These are phyloP conservation scores for Tetragonisca angustula DNA, from an alignment of 2,888 invertebrate genomes.

Conservation along the genomic window DNA sequence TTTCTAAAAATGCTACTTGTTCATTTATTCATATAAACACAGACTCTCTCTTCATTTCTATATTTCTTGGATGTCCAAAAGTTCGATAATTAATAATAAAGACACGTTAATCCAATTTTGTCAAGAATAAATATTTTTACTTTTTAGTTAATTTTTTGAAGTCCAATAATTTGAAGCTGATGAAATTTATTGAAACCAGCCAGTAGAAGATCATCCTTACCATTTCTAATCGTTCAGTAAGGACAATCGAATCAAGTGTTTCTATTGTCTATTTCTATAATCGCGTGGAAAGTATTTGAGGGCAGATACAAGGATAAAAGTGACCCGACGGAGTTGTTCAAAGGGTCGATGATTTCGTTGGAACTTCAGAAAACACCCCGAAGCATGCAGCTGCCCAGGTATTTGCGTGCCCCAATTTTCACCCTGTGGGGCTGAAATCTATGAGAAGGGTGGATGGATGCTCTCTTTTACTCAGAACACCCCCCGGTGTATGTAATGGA, in stretches of 20 bases:
- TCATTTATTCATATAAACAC: not conserved
- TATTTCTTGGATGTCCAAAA: not conserved
- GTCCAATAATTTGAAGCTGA: not conserved
- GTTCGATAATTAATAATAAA: too few relatives aligned
- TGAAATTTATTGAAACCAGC: not conserved
- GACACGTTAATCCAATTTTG: too few relatives aligned
- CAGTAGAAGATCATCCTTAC: too few relatives aligned
- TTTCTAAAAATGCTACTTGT: not conserved
- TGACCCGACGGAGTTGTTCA: constrained; percentile 55
- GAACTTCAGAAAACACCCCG: constrained; percentile 61
- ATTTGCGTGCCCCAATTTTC: constrained; percentile 74
- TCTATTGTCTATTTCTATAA: constrained; percentile 18
- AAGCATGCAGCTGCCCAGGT: constrained; percentile 78
- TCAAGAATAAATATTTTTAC: too few relatives aligned
- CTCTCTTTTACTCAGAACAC: constrained; percentile 63
- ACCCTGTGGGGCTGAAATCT: constrained; percentile 9
- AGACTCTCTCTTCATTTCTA: not conserved
- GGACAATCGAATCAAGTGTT: constrained; percentile 48
- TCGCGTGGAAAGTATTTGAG: constrained; percentile 11
- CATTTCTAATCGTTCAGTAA: constrained; percentile 14
- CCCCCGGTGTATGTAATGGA: constrained; percentile 31
- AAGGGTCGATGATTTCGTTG: constrained; percentile 44
- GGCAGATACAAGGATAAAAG: constrained; percentile 69
- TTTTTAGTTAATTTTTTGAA: too few relatives aligned
- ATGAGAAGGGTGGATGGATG: constrained; percentile 59